Conservation (phyloP, 2,797 vertebrate species). For the Myoxocephalus aenaeus region DNA sequence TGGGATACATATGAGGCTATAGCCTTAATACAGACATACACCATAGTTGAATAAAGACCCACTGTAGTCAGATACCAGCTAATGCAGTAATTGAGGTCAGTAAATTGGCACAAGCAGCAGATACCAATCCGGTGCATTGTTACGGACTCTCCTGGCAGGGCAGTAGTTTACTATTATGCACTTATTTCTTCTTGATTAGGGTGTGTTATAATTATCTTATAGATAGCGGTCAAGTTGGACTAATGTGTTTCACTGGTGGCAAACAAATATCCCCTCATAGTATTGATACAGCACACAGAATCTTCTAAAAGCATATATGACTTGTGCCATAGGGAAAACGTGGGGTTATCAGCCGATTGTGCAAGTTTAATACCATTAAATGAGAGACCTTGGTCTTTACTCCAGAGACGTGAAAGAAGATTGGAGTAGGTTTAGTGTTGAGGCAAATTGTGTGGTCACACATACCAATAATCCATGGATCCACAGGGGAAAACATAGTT, state of each 20-base stretch:
- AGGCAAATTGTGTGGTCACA: constrained; percentile 59
- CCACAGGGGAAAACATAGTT: constrained; percentile 41
- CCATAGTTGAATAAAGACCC: background rate
- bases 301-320: background rate
- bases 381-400: constrained; percentile 24
- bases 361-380: constrained; percentile 55
- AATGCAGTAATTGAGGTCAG: background rate
- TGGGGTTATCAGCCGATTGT: constrained; percentile 2
- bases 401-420: constrained; percentile 32
- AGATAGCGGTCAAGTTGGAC: background rate
- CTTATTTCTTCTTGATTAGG: background rate
- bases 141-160: background rate
- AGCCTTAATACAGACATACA: background rate
- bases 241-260: background rate
- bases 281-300: background rate
- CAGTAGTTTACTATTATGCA: background rate
- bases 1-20: background rate
- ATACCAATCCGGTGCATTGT: background rate
- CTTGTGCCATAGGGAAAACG: background rate
- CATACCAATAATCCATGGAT: constrained; percentile 27
- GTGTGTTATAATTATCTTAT: background rate
- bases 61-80: background rate
- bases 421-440: constrained; percentile 60
- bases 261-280: background rate
- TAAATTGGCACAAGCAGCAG: background rate